Percentiles rank a stretch among this genome's conserved stretches.
Conservation (phyloP, 2,113 vertebrate genomes). For the Sander vitreus region DNA sequence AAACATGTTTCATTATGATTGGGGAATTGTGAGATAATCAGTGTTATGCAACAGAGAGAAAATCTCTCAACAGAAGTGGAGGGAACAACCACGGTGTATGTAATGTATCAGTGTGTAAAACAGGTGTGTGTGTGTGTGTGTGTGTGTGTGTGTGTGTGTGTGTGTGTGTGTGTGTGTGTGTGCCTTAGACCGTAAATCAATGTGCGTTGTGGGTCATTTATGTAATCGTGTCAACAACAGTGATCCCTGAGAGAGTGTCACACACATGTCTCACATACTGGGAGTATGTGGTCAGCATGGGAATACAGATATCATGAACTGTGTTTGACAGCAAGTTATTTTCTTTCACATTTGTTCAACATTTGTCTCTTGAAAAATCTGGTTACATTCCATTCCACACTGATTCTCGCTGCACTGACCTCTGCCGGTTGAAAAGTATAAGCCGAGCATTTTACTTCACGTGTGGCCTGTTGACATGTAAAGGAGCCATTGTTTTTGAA, state of each 20-base stretch:
- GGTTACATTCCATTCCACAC: neutral
- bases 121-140: neutral
- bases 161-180: no score
- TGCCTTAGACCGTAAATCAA: neutral
- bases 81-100: neutral
- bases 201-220: neutral
- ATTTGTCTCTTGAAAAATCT: neutral
- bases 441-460: neutral
- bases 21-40: neutral
- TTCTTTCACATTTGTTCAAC: neutral
- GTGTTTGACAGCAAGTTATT: neutral
- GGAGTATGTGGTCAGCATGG: neutral
- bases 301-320: neutral
- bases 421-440: neutral
- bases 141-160: no score
- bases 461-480: neutral
- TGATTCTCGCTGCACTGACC: neutral
- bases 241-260: neutral
- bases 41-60: constrained; percentile 4
- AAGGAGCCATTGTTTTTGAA: no score
- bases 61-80: neutral
- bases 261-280: neutral
- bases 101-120: neutral
- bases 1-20: neutral
- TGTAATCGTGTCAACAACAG: neutral